Percentiles rank a stretch among this genome's conserved stretches.
phyloP scores from a whole-genome alignment of 37 sponge, comb jelly and placozoan genomes.

The Halisarca cf. caerulea region DNA sequence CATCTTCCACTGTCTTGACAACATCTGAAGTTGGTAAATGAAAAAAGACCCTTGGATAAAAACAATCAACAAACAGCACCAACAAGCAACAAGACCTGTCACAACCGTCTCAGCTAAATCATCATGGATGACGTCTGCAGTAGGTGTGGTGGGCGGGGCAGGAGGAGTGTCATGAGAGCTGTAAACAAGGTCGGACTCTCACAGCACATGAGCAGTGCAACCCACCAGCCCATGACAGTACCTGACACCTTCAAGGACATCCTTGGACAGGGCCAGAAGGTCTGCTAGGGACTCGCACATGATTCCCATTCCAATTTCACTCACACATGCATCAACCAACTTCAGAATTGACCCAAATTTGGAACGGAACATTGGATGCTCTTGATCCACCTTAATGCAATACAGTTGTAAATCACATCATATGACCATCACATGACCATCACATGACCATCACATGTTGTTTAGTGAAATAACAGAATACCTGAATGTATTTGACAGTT shows the following conservation, averaged over 20 bases:
- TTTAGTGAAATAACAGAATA: not conserved
- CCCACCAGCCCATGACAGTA: too few relatives aligned
- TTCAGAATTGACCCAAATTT: conserved; percentile 36
- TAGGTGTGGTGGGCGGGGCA: too few relatives aligned
- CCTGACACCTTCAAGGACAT: conserved; percentile 25
- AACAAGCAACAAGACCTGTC: too few relatives aligned
- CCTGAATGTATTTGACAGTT: conserved; percentile 32
- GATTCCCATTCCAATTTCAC: conserved; percentile 33
- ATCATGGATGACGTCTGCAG: not conserved
- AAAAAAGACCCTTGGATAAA: too few relatives aligned
- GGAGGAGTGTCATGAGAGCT: too few relatives aligned
- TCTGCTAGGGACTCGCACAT: conserved; percentile 33
- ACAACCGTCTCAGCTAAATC: too few relatives aligned
- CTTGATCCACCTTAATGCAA: conserved; percentile 34
- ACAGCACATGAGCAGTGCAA: too few relatives aligned
- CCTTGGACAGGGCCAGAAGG: conserved; percentile 27
- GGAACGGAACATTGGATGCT: conserved; percentile 38
- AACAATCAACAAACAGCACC: too few relatives aligned
- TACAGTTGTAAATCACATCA: too few relatives aligned
- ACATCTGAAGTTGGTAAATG: not conserved
- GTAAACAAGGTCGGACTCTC: too few relatives aligned
- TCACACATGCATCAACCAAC: conserved; percentile 28
- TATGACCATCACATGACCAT: not conserved
- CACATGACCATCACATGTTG: not conserved
- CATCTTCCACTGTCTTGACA: not conserved